Evolutionary conservation across 2,797 vertebrate genomes (phyloP).

Genomic region (Vultur gryphus): DNA sequence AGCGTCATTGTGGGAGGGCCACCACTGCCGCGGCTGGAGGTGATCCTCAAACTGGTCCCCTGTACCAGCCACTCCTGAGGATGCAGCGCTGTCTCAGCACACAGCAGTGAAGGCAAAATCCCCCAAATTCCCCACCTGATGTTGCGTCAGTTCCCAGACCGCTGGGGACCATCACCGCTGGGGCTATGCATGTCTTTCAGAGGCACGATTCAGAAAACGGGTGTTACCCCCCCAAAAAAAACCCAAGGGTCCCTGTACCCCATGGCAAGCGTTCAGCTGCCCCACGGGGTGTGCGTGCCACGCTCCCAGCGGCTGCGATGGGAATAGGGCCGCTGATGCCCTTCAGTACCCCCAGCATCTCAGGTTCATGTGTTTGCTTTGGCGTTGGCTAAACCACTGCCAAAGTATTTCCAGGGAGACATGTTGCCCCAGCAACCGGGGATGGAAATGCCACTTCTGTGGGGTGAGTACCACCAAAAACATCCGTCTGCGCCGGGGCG

Average conservation of each 20-base stretch:
- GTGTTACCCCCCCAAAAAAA: not conserved
- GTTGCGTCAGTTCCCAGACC: not conserved
- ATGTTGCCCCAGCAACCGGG: not conserved
- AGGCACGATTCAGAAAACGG: not conserved
- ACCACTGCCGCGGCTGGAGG: not conserved
- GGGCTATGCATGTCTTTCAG: not conserved
- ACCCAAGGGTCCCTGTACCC: not conserved
- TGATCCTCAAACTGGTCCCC: not conserved
- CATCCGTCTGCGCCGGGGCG: not conserved
- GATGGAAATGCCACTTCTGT: not conserved
- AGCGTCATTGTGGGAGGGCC: rapidly evolving
- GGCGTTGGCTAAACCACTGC: not conserved
- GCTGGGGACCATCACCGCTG: not conserved
- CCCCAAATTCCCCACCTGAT: not conserved
- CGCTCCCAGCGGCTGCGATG: not conserved
- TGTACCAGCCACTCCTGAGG: rapidly evolving
- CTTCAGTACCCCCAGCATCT: not conserved
- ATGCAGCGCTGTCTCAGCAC: not conserved
- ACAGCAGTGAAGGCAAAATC: rapidly evolving
- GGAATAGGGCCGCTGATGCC: not conserved
- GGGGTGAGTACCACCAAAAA: not conserved
- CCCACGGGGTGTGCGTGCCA: rapidly evolving
- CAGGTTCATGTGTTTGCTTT: not conserved
- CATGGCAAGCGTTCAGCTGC: not conserved
- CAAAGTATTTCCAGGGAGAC: not conserved